A percentile compares a stretch with the other conserved stretches of the same genome.
These are phyloP conservation scores for Oxyura jamaicensis DNA, from an alignment of 2,113 vertebrate genomes.

Conservation along the genomic window DNA sequence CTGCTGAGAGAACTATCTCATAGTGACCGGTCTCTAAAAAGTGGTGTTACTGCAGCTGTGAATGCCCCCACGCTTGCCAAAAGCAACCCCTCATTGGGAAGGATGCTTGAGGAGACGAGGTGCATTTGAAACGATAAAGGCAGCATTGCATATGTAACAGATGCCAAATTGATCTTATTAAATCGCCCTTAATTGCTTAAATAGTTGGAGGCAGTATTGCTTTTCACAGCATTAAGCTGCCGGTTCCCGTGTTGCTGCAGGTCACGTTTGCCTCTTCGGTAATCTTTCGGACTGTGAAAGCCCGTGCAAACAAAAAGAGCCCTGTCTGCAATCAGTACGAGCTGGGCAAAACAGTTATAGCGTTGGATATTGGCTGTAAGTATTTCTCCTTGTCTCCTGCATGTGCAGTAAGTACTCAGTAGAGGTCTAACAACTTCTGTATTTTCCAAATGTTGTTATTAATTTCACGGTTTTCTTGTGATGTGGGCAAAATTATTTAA, in stretches of 20 bases:
- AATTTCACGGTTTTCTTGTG: neutral
- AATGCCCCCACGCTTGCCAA: fast-evolving
- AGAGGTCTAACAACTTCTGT: neutral
- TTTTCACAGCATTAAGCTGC: neutral
- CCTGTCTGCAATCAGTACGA: fast-evolving
- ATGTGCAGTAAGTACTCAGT: neutral
- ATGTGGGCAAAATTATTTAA: neutral
- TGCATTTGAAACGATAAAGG: fast-evolving
- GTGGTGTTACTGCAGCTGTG: too few species aligned
- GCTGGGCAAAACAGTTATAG: neutral
- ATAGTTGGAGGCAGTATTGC: fast-evolving
- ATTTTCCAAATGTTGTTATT: neutral
- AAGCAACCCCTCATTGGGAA: neutral
- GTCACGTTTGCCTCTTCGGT: fast-evolving
- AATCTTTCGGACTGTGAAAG: fast-evolving
- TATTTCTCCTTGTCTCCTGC: neutral
- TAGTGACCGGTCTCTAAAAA: neutral
- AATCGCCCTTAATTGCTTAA: neutral
- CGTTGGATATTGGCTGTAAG: neutral
- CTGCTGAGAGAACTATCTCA: fast-evolving
- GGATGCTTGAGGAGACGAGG: neutral
- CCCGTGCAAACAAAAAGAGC: fast-evolving
- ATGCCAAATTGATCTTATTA: neutral
- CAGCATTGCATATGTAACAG: fast-evolving
- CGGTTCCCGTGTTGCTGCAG: neutral